A percentile compares a stretch with the other conserved stretches of the same genome.
Evolutionary conservation across 1,140 invertebrate genomes (phyloP).

Genomic region (Xylocopa sonorina): DNA sequence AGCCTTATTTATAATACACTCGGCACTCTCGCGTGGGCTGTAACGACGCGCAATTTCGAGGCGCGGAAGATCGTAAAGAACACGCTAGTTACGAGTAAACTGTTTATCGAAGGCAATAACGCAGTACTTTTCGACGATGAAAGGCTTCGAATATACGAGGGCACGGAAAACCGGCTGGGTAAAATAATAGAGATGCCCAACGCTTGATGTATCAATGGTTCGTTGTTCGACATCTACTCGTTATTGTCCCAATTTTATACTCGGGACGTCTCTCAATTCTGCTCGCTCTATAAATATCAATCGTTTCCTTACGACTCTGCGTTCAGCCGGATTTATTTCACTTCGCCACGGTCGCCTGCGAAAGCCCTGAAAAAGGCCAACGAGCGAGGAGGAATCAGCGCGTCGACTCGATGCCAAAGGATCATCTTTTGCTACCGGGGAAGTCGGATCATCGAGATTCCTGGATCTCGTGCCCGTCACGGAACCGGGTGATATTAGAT

Average conservation of each 20-base stretch:
- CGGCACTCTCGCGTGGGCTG: conserved; percentile 16
- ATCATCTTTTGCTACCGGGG: not conserved
- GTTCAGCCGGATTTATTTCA: too few relatives aligned
- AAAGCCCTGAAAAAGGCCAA: too few relatives aligned
- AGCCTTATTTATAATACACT: conserved; percentile 16
- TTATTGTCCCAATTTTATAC: too few relatives aligned
- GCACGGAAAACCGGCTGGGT: not conserved
- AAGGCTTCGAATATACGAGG: not conserved
- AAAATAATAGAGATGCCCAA: not conserved
- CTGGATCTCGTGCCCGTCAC: not conserved
- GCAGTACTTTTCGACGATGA: conserved; percentile 15
- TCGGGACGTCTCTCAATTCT: not conserved
- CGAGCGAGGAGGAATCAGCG: conserved; percentile 7
- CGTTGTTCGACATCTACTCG: not conserved
- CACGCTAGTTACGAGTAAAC: conserved; percentile 31
- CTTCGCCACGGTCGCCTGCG: too few relatives aligned
- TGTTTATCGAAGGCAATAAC: conserved; percentile 27
- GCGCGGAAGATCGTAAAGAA: conserved; percentile 32
- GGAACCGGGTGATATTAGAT: conserved; percentile 75
- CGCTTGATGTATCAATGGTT: not conserved
- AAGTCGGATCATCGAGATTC: conserved; percentile 30
- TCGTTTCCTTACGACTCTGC: too few relatives aligned
- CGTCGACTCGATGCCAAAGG: not conserved
- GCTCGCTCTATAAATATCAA: too few relatives aligned
- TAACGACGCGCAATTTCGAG: conserved; percentile 26